Evolutionary conservation across 2,113 vertebrate genomes (phyloP).

Genomic region (Murina feae): DNA sequence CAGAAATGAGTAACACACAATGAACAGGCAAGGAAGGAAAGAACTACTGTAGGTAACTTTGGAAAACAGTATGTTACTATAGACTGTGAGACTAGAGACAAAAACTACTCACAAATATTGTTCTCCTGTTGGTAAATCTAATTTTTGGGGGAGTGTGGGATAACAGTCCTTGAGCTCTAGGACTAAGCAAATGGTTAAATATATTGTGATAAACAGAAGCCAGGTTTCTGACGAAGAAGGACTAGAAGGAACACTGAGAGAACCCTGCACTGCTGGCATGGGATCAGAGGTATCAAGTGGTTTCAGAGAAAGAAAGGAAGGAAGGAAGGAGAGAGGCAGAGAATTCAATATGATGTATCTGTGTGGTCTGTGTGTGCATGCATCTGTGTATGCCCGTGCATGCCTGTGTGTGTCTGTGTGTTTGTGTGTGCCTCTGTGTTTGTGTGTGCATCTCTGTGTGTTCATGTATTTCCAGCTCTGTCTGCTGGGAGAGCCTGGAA

Average conservation of each 20-base stretch:
- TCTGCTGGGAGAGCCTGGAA: neutral
- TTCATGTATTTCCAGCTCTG: neutral
- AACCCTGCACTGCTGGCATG: too few species aligned
- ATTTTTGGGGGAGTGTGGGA: too few species aligned
- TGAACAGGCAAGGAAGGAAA: neutral
- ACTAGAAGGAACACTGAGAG: neutral
- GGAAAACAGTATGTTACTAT: neutral
- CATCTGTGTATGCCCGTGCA: neutral
- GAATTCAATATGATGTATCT: neutral
- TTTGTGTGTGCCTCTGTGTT: neutral
- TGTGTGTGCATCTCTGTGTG: neutral
- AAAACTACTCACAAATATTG: neutral
- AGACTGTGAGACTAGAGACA: neutral
- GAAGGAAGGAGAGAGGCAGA: neutral
- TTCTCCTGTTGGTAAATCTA: neutral
- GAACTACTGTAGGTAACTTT: neutral
- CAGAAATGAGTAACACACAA: fast-evolving
- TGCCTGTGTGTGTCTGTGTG: too few species aligned
- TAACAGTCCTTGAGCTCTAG: neutral
- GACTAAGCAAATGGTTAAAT: neutral
- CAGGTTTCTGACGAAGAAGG: neutral
- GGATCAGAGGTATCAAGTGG: neutral
- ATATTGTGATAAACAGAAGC: neutral
- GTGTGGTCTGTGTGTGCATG: neutral
- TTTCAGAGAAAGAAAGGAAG: neutral